Percentiles rank a stretch among this genome's conserved stretches.
phyloP scores from a whole-genome alignment of 30 jellyfish, hydroid and myxozoan species.

The Aurelia coerulea region DNA sequence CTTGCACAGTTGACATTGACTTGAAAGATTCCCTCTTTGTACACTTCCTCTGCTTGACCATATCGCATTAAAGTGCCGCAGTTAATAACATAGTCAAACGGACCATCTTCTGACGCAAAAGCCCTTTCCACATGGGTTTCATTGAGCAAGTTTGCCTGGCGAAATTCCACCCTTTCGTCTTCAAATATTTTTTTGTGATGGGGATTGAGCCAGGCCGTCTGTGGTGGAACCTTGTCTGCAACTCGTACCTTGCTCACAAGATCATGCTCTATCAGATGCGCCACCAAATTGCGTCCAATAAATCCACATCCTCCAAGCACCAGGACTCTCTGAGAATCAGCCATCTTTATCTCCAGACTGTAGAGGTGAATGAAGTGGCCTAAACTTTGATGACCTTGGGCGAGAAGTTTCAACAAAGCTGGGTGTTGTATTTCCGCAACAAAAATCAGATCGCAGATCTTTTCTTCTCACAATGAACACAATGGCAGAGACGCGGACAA shows the following conservation, averaged over 20 bases:
- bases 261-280: slow-evolving; percentile 73
- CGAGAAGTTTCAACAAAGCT: neutral
- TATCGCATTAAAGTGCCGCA: slow-evolving; percentile 89
- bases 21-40: slow-evolving; percentile 80
- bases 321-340: slow-evolving; percentile 33
- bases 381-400: neutral
- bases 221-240: slow-evolving; percentile 97
- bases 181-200: slow-evolving; percentile 85
- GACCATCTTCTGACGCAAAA: slow-evolving; percentile 55
- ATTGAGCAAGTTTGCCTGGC: slow-evolving; percentile 89
- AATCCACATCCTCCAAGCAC: slow-evolving; percentile 96
- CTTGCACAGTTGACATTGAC: slow-evolving; percentile 85
- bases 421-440: slow-evolving; percentile 34
- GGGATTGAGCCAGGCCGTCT: slow-evolving; percentile 93
- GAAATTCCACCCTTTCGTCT: slow-evolving; percentile 79
- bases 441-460: neutral
- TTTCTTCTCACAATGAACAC: neutral
- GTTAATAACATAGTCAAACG: slow-evolving; percentile 86
- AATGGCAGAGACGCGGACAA: neutral
- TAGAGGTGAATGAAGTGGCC: neutral
- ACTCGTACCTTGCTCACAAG: slow-evolving; percentile 79
- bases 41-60: slow-evolving; percentile 96
- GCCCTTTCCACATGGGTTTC: slow-evolving; percentile 89
- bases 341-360: slow-evolving; percentile 16
- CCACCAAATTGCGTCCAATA: slow-evolving; percentile 90